Percentiles rank a stretch among this genome's conserved stretches.
These are phyloP conservation scores for Platanista minor DNA, from an alignment of 2,113 vertebrate genomes.

Conservation along the genomic window DNA sequence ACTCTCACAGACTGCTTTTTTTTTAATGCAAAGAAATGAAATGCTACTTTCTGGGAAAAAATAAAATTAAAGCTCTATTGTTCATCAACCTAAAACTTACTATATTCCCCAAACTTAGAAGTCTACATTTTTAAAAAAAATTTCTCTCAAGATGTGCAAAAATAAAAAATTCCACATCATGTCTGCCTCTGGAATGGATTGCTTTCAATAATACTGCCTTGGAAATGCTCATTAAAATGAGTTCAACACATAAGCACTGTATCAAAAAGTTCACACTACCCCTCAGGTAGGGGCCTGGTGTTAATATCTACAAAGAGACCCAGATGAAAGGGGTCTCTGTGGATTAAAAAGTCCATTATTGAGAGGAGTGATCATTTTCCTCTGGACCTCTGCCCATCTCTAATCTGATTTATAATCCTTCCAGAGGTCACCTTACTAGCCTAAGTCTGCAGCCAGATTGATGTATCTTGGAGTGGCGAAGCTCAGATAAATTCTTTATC, in stretches of 20 bases:
- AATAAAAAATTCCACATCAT: slow-evolving; percentile 12
- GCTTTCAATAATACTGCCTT: neutral
- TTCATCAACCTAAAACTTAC: neutral
- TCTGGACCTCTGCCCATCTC: neutral
- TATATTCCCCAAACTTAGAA: neutral
- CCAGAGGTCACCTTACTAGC: neutral
- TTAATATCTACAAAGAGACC: neutral
- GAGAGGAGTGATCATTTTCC: neutral
- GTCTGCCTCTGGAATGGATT: neutral
- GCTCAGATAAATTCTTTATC: neutral
- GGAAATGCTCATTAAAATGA: neutral
- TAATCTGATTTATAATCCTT: neutral
- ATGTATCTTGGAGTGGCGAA: neutral
- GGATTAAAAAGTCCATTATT: neutral
- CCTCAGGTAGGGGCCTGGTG: neutral
- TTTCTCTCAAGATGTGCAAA: slow-evolving; percentile 38
- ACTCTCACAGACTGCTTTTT: neutral
- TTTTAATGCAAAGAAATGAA: neutral
- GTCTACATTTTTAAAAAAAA: neutral
- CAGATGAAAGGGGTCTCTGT: neutral
- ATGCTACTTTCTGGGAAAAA: neutral
- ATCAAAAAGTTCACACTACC: neutral
- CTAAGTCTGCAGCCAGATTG: neutral
- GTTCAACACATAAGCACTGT: neutral
- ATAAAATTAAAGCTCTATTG: neutral